Percentiles rank a stretch among this genome's conserved stretches.
These are phyloP conservation scores for Stratiomys singularior DNA, from an alignment of 2,888 invertebrate species.

Conservation along the genomic window DNA sequence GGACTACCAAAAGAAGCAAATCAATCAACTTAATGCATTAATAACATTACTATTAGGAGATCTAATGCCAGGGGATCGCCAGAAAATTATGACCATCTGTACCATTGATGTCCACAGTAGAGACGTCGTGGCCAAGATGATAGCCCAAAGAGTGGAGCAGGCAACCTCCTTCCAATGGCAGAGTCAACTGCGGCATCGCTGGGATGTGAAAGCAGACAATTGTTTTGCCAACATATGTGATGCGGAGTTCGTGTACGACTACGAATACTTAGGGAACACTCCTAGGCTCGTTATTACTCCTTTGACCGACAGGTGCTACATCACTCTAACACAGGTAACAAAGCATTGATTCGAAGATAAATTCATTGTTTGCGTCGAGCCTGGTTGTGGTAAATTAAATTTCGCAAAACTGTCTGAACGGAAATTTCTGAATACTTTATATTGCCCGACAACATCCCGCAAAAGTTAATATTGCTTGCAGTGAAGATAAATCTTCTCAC, in stretches of 20 bases:
- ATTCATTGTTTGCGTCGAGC: background rate
- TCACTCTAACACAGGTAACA: constrained; percentile 81
- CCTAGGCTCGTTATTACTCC: constrained; percentile 95
- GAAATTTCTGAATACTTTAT: background rate
- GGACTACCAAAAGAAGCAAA: constrained; percentile 91
- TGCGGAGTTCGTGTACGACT: constrained; percentile 89
- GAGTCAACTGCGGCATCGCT: constrained; percentile 84
- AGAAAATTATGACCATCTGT: constrained; percentile 97
- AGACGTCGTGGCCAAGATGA: constrained; percentile 91
- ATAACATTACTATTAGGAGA: constrained; percentile 86
- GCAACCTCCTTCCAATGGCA: constrained; percentile 90
- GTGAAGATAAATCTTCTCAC: background rate
- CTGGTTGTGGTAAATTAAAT: background rate
- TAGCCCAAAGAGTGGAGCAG: constrained; percentile 81
- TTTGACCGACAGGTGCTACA: constrained; percentile 94
- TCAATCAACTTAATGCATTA: constrained; percentile 83
- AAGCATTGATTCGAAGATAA: background rate
- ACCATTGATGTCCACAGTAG: constrained; percentile 95
- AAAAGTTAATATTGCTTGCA: no score
- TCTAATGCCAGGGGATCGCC: constrained; percentile 82
- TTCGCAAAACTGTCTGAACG: background rate
- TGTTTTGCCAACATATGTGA: constrained; percentile 96
- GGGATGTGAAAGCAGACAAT: constrained; percentile 83
- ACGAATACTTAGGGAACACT: constrained; percentile 95
- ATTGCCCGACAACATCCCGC: background rate